Evolutionary conservation across 2,888 invertebrate genomes (phyloP).

Genomic region (Epirrhoe tristata): DNA sequence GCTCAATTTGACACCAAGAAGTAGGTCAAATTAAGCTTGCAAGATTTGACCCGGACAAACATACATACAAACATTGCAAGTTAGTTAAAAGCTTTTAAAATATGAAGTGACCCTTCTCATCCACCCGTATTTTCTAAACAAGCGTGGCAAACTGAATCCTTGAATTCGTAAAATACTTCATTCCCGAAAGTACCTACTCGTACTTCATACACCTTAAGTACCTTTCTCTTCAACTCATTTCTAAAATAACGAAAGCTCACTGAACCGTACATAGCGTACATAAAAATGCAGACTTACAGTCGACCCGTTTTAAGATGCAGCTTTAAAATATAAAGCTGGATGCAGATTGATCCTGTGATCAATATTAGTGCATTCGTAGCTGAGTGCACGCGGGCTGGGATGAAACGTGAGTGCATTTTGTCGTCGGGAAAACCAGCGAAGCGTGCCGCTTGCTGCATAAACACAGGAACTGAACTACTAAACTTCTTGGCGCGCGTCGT

Average conservation of each 20-base stretch:
- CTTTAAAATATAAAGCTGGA: conserved; percentile 47
- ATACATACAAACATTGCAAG: no score
- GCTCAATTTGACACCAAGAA: no score
- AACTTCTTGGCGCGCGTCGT: conserved; percentile 55
- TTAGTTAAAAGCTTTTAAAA: no score
- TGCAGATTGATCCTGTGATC: conserved; percentile 64
- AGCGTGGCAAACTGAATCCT: background rate
- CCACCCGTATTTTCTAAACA: background rate
- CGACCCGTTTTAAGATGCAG: conserved; percentile 44
- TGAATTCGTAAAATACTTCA: background rate
- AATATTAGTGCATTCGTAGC: conserved; percentile 73
- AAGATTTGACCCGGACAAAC: no score
- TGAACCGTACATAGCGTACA: conserved; percentile 34
- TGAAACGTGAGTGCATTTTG: conserved; percentile 81
- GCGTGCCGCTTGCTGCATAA: conserved; percentile 69
- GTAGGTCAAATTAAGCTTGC: no score
- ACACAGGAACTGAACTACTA: conserved; percentile 65
- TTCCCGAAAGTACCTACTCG: background rate
- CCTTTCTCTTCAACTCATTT: conserved; percentile 21
- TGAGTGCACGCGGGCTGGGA: conserved; percentile 67
- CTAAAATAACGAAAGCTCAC: conserved; percentile 36
- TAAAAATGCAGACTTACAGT: conserved; percentile 40
- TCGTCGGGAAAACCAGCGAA: conserved; percentile 76
- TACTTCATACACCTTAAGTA: background rate
- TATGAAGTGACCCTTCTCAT: no score